Base-by-base conservation (phyloP, 2,797 vertebrate genomes). In the Aulostomus chinensis region DNA sequence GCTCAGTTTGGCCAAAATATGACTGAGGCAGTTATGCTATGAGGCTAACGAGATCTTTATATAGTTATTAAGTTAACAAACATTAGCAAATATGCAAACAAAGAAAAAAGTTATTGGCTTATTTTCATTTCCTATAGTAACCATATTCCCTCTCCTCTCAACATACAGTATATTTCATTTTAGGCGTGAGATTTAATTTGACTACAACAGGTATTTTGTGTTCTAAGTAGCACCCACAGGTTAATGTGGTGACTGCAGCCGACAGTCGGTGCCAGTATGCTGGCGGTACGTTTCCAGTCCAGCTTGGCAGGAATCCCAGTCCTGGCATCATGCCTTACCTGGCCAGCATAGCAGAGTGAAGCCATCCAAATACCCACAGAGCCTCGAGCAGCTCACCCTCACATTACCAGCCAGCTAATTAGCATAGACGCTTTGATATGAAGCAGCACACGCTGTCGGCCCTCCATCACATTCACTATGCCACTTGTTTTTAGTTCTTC, bases 391-490 rank as follows among this genome's bases (percentile, higher is more conserved):
- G 69, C 68, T 84, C 62, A 42, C 52, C 61, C 60, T 82, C 68
- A 52, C 58, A 76, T 76, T 69, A 69, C 34, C 64, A 58, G 79
- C 80, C 81, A 81, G 67, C 62, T 84, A 55, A 84, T 85, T 80
- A 76, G 50, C 81, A 84, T 81, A 78, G 71, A 52, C 11, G 13
- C 78, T 82, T 79, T 83, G 75, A 86, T 86, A 76, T 69, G 53
- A 77, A 73, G 71, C 52, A 68, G 54, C 68, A 69, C 56, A 69
- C 58, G 55, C 63, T 47, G 66, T 69, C 46, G 49, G 68, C 64
- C 59, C 56, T 66, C 26, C 11, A 11, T 76, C 40, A 40, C 42
- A 25, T 59, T 68, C 68, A 50, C 53, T 50, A 40, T 45, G 26
- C 36, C 47, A 9, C 56, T 49, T 49, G 39, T 22, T 72, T 80